Base-by-base conservation (phyloP, 37 sponge, comb jelly and placozoan genomes). In the Mnemiopsis leidyi region DNA sequence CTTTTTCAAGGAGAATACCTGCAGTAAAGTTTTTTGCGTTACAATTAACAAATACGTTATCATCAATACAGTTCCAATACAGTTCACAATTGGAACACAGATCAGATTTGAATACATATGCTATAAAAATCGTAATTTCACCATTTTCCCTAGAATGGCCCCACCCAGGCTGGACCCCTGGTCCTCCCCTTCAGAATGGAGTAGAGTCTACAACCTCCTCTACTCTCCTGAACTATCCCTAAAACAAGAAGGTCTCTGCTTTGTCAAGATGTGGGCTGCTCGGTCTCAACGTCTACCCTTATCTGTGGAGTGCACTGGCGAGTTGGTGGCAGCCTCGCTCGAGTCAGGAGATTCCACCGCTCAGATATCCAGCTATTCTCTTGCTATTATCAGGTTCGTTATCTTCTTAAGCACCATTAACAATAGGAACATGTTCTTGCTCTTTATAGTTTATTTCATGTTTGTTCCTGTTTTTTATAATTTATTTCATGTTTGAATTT, bases 341-440 rank as follows among this genome's bases (percentile, higher is more conserved):
- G 32, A 34, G 21, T 29, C 38, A 13, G 36, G 36, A 31, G 82
- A 33, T 5, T 3, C 32, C 5, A 33, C 35, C 36, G 35, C 82
- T 36, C 20, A 16, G 20, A 33, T 79, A 16, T 79, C 82, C 3
- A 23, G 9, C 5, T 32, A 33, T 7, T 23, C 23, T 79, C 36
- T 79, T 5, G 82, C 82, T 35, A 79, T 79, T 31, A 79, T 79
- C 36, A 31, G 82, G 82, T 79, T 79, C 38, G 69, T 92, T 92
- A 92, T 68, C 36, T n/a, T n/a, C n/a, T n/a, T n/a, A n/a, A n/a
- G n/a, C n/a, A n/a, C n/a, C n/a, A n/a, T n/a, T n/a, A n/a, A n/a
- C n/a, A n/a, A n/a, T n/a, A n/a, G n/a, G n/a, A n/a, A n/a, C n/a
- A n/a, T n/a, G n/a, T n/a, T n/a, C n/a, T n/a, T n/a, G n/a, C n/a